These are phyloP conservation scores for Pachydiplax longipennis DNA, from an alignment of 2,888 invertebrate species.

Conservation along the genomic window DNA sequence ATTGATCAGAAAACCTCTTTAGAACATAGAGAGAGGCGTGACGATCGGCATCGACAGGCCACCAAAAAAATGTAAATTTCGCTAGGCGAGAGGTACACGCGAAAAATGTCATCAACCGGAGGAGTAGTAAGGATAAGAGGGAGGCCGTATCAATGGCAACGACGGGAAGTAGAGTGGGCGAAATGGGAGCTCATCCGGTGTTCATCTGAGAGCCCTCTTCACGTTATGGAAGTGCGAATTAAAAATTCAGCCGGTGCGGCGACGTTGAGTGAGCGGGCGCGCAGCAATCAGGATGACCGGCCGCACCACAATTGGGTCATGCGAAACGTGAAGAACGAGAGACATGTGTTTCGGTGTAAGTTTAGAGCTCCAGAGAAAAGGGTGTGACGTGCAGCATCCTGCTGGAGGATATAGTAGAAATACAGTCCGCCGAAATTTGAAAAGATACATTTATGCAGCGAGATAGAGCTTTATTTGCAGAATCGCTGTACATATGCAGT, in stretches of 20 bases:
- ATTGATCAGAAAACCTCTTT: neutral
- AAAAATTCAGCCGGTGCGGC: neutral
- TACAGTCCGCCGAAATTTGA: no score
- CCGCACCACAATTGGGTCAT: neutral
- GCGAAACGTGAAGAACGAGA: neutral
- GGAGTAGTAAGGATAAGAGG: neutral
- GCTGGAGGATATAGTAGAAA: no score
- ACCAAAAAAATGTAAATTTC: neutral
- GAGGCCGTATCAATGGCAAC: neutral
- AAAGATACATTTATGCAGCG: no score
- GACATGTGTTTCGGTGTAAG: no score
- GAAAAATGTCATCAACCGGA: neutral
- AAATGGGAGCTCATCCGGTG: neutral
- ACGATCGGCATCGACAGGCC: neutral
- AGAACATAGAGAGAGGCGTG: neutral
- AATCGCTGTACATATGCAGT: no score
- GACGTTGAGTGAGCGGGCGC: neutral
- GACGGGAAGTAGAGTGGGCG: neutral
- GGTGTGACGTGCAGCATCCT: no score
- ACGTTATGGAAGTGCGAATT: neutral
- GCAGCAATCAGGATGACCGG: neutral
- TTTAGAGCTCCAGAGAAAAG: no score
- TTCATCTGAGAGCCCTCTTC: neutral
- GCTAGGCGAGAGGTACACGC: neutral
- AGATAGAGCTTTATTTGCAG: no score